A percentile compares a stretch with the other conserved stretches of the same genome.
These are phyloP conservation scores for Toxonevra muliebris DNA, from an alignment of 2,888 invertebrate species.

Conservation along the genomic window DNA sequence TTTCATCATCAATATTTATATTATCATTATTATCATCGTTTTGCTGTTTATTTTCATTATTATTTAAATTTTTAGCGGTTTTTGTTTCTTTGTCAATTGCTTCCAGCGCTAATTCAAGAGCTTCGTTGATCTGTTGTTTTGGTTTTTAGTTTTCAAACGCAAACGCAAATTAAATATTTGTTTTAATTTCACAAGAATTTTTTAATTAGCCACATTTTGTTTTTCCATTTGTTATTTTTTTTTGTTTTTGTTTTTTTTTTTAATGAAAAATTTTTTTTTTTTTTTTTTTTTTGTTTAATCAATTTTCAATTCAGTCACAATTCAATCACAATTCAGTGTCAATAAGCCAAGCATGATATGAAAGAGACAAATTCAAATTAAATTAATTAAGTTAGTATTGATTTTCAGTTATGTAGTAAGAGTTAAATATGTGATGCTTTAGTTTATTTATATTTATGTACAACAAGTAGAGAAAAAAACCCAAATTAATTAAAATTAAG, in stretches of 20 bases:
- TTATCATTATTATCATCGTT: constrained; percentile 17
- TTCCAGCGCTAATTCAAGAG: constrained; percentile 72
- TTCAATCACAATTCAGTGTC: constrained; percentile 3
- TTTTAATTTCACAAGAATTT: neutral
- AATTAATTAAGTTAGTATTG: constrained; percentile 42
- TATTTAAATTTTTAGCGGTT: constrained; percentile 14
- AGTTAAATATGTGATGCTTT: too few species aligned
- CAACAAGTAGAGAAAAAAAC: neutral
- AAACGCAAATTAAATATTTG: neutral
- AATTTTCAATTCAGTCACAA: constrained; percentile 20
- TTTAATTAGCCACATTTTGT: constrained; percentile 10
- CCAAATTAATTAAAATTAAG: neutral
- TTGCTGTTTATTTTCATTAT: neutral
- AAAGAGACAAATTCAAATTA: constrained; percentile 45
- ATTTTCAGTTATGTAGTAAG: too few species aligned
- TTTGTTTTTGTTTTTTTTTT: constrained; percentile 22
- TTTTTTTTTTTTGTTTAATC: constrained; percentile 7
- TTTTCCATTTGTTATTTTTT: constrained; percentile 11
- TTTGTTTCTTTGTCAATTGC: constrained; percentile 68
- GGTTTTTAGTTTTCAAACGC: neutral
- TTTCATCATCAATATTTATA: neutral
- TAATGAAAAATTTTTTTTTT: constrained; percentile 6
- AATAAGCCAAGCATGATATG: constrained; percentile 41
- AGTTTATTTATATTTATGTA: constrained; percentile 24
- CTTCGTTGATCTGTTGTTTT: constrained; percentile 71